phyloP scores from a whole-genome alignment of 2,888 invertebrate genomes.

The Thymelicus sylvestris region DNA sequence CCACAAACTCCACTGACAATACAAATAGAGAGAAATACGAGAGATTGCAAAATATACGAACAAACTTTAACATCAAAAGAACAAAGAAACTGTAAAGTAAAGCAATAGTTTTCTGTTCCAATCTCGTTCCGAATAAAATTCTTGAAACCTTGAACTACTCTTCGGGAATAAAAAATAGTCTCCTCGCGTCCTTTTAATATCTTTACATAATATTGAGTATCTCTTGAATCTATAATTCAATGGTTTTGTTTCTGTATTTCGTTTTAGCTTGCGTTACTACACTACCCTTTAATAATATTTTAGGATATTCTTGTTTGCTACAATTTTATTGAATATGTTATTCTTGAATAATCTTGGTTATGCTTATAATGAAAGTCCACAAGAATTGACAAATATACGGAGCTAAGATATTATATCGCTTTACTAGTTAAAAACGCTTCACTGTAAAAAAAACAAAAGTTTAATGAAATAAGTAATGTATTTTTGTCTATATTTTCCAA shows the following conservation, averaged over 20 bases:
- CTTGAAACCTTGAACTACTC: slow-evolving; percentile 34
- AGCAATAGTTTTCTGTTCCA: slow-evolving; percentile 32
- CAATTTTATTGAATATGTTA: too few relatives aligned
- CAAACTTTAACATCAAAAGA: slow-evolving; percentile 29
- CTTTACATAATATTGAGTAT: slow-evolving; percentile 18
- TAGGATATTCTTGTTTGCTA: too few relatives aligned
- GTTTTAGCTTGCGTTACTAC: neutral
- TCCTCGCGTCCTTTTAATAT: slow-evolving; percentile 19
- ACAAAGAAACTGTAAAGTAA: slow-evolving; percentile 29
- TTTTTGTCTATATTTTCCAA: too few relatives aligned
- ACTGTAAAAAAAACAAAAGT: neutral
- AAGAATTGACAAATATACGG: too few relatives aligned
- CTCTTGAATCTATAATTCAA: neutral
- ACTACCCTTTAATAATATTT: too few relatives aligned
- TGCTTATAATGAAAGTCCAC: too few relatives aligned
- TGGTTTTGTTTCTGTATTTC: neutral
- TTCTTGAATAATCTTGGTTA: too few relatives aligned
- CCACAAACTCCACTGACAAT: neutral
- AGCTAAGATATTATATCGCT: neutral
- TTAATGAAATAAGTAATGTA: too few relatives aligned
- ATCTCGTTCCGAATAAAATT: slow-evolving; percentile 28
- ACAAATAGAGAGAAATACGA: slow-evolving; percentile 16
- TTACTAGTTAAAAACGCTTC: too few relatives aligned
- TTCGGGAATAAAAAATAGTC: slow-evolving; percentile 14
- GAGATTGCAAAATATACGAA: slow-evolving; percentile 20